phyloP scores from a whole-genome alignment of 2,113 vertebrate species.

The Pseudorasbora parva region DNA sequence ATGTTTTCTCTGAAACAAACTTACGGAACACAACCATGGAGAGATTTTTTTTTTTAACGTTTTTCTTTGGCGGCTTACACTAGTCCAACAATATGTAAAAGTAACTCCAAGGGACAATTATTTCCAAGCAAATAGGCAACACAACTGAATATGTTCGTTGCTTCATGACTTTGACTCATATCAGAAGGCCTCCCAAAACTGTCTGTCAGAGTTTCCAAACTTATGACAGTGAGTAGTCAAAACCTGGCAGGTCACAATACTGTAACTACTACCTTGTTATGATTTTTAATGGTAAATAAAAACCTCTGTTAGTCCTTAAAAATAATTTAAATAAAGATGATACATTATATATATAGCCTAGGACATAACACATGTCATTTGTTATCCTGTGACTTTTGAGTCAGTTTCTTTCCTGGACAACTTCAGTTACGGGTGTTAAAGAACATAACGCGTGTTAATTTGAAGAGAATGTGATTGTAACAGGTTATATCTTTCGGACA shows the following conservation, averaged over 20 bases:
- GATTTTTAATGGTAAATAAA: neutral
- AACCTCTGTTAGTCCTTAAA: neutral
- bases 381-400: neutral
- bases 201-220: conserved; percentile 20
- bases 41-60: neutral
- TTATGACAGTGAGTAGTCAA: neutral
- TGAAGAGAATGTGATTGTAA: neutral
- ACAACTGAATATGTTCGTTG: neutral
- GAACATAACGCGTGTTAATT: neutral
- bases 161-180: neutral
- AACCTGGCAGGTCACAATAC: conserved; percentile 11
- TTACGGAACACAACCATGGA: neutral
- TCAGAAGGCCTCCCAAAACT: neutral
- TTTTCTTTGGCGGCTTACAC: neutral
- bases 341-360: neutral
- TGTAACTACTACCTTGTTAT: neutral
- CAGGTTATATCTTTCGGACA: neutral
- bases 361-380: neutral
- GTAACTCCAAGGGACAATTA: neutral
- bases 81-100: neutral
- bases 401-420: neutral
- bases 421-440: neutral
- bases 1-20: neutral
- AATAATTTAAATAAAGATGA: neutral
- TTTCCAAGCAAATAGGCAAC: neutral